Percentiles rank a stretch among this genome's conserved stretches.
Conservation (phyloP, 2,888 invertebrate species). For the Onthophagus sagittarius region DNA sequence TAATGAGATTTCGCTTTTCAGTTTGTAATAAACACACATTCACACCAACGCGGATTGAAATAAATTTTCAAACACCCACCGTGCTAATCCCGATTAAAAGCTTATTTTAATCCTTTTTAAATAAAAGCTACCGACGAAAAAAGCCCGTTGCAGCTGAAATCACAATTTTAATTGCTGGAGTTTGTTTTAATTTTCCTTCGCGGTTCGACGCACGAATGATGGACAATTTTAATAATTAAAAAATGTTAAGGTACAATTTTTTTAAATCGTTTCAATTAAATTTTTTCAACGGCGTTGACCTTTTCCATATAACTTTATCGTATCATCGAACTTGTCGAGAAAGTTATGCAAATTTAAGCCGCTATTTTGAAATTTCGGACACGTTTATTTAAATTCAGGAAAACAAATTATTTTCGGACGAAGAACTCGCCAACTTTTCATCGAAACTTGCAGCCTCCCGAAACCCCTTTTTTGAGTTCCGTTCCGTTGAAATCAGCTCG, state of each 20-base stretch:
- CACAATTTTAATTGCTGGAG: background rate
- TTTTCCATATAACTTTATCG: background rate
- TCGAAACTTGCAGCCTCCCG: background rate
- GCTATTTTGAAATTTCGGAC: background rate
- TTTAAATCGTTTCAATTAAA: background rate
- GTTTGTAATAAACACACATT: background rate
- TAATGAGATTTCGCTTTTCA: background rate
- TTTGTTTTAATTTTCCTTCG: background rate
- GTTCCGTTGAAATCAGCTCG: constrained; percentile 4
- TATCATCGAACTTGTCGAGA: background rate
- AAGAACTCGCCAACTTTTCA: background rate
- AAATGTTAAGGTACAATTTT: no score
- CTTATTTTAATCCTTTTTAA: background rate
- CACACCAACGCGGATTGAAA: background rate
- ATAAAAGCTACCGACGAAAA: background rate
- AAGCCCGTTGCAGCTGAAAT: background rate
- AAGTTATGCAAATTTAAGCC: background rate
- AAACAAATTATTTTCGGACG: background rate
- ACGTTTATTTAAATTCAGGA: constrained; percentile 1
- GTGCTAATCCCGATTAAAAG: background rate
- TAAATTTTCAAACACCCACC: background rate
- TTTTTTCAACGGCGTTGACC: background rate
- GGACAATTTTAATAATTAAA: no score
- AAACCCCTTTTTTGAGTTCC: background rate
- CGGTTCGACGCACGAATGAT: background rate